Evolutionary conservation across 2,113 vertebrate species (phyloP), one percentile per base, ranked within the genome.

Genomic region (Tinamus guttatus): DNA sequence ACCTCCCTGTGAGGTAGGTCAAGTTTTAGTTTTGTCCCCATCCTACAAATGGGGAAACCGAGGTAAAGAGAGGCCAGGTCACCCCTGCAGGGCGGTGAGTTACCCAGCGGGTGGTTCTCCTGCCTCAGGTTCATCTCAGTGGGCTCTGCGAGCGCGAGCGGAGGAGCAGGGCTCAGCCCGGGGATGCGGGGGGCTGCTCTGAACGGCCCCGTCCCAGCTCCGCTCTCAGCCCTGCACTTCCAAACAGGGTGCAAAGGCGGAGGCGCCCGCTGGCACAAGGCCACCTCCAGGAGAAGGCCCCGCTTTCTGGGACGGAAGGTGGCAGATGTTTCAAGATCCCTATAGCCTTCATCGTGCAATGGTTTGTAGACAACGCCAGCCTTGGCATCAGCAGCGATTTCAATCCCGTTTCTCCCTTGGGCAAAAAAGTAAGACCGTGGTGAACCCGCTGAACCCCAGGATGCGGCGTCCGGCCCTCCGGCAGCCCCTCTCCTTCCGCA

Each of bases 291-390:
- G 67, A 4, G 36, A 52, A 78, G 69, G 22, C 76, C 76, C 74
- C 10, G 0, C 62, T 59, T 56, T 52, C n/a, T 7, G 21, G 49
- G 38, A 14, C 4, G 24, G 67, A 49, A 82, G 87, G 63, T 1
- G 19, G 28, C 74, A 85, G 71, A 91, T 85, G 92, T 91, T 95
- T 96, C 82, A 65, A 76, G 64, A 93, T 68, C 81, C 63, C 83
- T 63, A 54, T 1, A 93, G 79, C 93, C 51, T 32, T 86, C 60
- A 9, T 13, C 2, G 7, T 45, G 65, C 76, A 28, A 34, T 3
- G 36, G 62, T 59, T 45, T 36, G 30, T 10, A 63, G 49, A 38
- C 51, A 30, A 76, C 65, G n/a, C 17, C 45, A 54, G 65, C 77
- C 54, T 7, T 82, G 62, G 67, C 76, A 58, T 63, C 2, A 2